Evolutionary conservation across 2,888 invertebrate species (phyloP).

Genomic region (Trissoscelio sp.): DNA sequence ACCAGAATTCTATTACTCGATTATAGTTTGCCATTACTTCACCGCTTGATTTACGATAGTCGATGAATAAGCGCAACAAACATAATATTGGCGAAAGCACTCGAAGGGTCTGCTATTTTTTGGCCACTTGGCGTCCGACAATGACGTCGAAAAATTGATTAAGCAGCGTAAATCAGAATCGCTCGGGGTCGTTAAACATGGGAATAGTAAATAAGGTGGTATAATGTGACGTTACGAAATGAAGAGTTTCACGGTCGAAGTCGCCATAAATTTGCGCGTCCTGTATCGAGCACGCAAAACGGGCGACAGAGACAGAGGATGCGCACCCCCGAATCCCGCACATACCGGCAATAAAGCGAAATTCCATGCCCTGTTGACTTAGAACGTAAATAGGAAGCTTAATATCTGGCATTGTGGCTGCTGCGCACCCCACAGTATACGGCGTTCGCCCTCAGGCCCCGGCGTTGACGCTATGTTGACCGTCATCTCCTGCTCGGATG

Average conservation of each 20-base stretch:
- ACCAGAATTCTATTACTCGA: too few species aligned
- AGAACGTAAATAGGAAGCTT: constrained; percentile 80
- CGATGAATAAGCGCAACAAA: constrained; percentile 15
- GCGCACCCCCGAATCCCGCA: constrained; percentile 59
- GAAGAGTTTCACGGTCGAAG: constrained; percentile 41
- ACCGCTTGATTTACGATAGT: constrained; percentile 22
- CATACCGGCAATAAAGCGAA: constrained; percentile 78
- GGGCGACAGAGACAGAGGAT: constrained; percentile 8
- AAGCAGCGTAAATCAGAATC: constrained; percentile 40
- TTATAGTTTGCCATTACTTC: constrained; percentile 5
- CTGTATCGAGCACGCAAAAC: constrained; percentile 17
- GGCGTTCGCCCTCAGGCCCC: constrained; percentile 52
- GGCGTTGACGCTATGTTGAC: constrained; percentile 51
- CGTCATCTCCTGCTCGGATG: constrained; percentile 61
- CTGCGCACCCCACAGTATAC: constrained; percentile 64
- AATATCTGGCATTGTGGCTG: constrained; percentile 80
- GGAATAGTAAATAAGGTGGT: constrained; percentile 59
- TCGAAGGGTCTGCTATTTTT: constrained; percentile 32
- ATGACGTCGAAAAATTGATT: constrained; percentile 44
- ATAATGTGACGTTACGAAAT: constrained; percentile 35
- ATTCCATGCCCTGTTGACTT: constrained; percentile 79
- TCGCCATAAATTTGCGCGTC: constrained; percentile 35
- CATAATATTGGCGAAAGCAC: constrained; percentile 39
- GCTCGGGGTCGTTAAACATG: constrained; percentile 35
- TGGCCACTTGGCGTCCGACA: constrained; percentile 30